Evolutionary conservation across 2,797 vertebrate genomes (phyloP), one percentile per base, ranked within the genome.

Genomic region (Chaetophractus vellerosus): DNA sequence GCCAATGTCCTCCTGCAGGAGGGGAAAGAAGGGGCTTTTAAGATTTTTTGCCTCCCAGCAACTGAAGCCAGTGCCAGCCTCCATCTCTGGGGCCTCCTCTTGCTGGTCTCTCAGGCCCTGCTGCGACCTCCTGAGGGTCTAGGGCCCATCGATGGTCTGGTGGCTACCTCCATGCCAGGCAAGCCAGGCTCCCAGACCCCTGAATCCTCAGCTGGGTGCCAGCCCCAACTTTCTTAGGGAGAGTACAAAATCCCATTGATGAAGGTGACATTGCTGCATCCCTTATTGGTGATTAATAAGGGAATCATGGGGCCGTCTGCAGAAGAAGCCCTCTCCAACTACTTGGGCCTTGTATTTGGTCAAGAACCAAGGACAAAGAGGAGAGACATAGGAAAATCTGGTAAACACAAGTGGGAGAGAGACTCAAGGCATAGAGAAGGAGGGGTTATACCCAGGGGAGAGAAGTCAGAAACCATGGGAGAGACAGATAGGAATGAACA

Each of bases 181-280:
- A 94, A 92, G 55, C 52, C 41, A 79, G 23, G 64, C 2, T 45
- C 48, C n/a, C 16, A 74, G 23, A 6, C 33, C 48, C 52, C 84
- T 36, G 45, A 92, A 92, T 48, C 23, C 63, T 93, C 26, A 15
- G 86, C 71, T 91, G 50, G 31, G 72, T 71, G 57, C 78, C 93
- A 80, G 85, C 78, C 83, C 93, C 88, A 96, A 97, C 96, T 97
- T 96, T 92, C 87, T 94, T 94, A 57, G 52, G 91, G 76, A 63
- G 93, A 96, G 68, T 66, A 86, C 94, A 92, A 88, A 64, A 91
- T 80, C 80, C 76, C 76, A 69, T 75, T 66, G 85, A 95, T 61
- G 88, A 96, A 96, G 96, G 96, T 97, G 93, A 98, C 96, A 94
- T 93, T 97, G 93, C 86, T 81, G 81, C n/a, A 80, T 94, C 85